Base-by-base conservation (phyloP, 2,797 vertebrate genomes). In the Sebastes diploproa region DNA sequence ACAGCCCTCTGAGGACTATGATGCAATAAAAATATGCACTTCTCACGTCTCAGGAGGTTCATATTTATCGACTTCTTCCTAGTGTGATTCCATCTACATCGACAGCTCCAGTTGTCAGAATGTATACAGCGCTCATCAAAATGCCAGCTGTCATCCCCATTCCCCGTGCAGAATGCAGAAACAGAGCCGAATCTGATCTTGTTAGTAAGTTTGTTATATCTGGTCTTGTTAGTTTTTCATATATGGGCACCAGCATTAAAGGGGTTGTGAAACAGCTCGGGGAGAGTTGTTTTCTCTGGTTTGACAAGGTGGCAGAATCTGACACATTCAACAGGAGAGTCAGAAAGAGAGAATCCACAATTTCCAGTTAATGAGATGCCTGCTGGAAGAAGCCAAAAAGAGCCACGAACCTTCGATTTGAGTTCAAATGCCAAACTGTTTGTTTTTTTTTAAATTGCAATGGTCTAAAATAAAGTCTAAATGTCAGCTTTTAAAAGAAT, bases 321-420 rank as follows among this genome's bases (percentile, higher is more conserved):
- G 72, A 59, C 77, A 80, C 13, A 46, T 34, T 62, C 23, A 23
- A 54, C n/a, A 25, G 4, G 3, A 36, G 11, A 54, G 11, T 64
- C 75, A 68, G 58, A 64, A 77, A 66, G 29, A 70, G 54, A 64
- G 38, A 85, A 81, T 80, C 42, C 50, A 29, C 69, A 4, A 60
- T 55, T 60, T 70, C 27, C 5, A 73, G n/a, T 27, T 84, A 88
- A 90, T 78, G 76, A 87, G 75, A 61, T 25, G 55, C 4, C 29
- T 52, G 29, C 22, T 7, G 4, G 34, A 60, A 42, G 5, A 63
- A 12, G 13, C 0, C 20, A 4, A 75, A 36, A 52, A 9, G 7
- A 38, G 12, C n/a, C 7, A 7, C 14, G 20, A 69, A 29, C 56
- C 8, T 36, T n/a, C 10, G 12, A 2, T 23, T 4, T 14, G 20